Evolutionary conservation across 1,140 invertebrate species (phyloP).

Genomic region (Sarcophaga bullata): DNA sequence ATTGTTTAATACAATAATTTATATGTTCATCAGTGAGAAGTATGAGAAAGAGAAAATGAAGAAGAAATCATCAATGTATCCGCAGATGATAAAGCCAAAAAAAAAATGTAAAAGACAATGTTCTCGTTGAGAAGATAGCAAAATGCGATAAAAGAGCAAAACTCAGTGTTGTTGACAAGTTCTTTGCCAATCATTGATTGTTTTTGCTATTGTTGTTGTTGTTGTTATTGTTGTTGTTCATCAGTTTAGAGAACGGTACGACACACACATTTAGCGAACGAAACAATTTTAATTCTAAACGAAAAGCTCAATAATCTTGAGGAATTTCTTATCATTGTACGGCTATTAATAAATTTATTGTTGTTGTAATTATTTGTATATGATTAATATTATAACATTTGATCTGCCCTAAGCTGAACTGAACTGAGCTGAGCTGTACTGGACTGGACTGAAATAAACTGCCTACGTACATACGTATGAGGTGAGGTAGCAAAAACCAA

Average conservation of each 20-base stretch:
- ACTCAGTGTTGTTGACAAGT: conserved; percentile 14
- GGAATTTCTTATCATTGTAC: conserved; percentile 19
- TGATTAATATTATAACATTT: conserved; percentile 1
- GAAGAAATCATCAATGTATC: background rate
- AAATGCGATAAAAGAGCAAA: background rate
- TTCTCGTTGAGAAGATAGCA: background rate
- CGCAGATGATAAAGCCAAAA: too few species aligned
- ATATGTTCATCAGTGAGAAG: background rate
- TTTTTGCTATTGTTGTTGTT: background rate
- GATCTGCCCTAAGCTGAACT: background rate
- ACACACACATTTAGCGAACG: conserved; percentile 29
- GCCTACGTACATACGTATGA: background rate
- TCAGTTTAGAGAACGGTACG: conserved; percentile 7
- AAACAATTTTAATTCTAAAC: conserved; percentile 38
- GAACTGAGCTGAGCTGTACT: background rate
- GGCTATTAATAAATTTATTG: background rate
- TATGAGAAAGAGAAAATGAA: background rate
- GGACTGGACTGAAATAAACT: background rate
- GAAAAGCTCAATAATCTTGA: conserved; percentile 27
- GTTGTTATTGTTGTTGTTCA: background rate
- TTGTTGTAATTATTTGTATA: background rate
- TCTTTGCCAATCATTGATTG: background rate
- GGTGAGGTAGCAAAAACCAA: conserved; percentile 37
- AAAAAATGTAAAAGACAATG: too few species aligned
- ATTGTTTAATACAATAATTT: conserved; percentile 2